A percentile compares a stretch with the other conserved stretches of the same genome.
phyloP scores from a whole-genome alignment of 2,888 invertebrate genomes.

The Trissolcus japonicus region DNA sequence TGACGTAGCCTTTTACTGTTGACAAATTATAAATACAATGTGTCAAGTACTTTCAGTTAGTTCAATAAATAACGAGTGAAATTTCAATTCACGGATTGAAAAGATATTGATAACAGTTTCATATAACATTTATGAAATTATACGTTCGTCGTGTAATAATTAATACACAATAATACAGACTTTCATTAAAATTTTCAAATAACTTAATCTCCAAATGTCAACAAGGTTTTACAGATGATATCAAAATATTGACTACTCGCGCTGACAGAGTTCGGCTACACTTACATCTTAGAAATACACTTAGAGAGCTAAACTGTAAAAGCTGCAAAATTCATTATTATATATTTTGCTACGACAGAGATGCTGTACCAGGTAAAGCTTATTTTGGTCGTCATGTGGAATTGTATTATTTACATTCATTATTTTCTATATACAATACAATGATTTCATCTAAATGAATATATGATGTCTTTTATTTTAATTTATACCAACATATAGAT shows the following conservation, averaged over 20 bases:
- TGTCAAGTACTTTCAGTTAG: too few relatives aligned
- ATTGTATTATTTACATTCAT: constrained; percentile 46
- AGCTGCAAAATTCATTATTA: constrained; percentile 16
- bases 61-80: too few relatives aligned
- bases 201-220: too few relatives aligned
- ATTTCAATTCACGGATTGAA: too few relatives aligned
- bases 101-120: too few relatives aligned
- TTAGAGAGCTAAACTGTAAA: constrained; percentile 15
- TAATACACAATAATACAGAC: neutral
- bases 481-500: constrained; percentile 33
- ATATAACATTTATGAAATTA: too few relatives aligned
- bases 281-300: too few relatives aligned
- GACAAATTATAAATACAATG: too few relatives aligned
- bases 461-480: constrained; percentile 44
- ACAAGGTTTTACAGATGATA: too few relatives aligned
- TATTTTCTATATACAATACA: constrained; percentile 48
- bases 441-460: constrained; percentile 32
- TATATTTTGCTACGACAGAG: constrained; percentile 33
- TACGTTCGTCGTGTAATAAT: constrained; percentile 1
- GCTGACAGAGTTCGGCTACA: constrained; percentile 30
- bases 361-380: constrained; percentile 25
- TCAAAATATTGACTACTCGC: neutral
- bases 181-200: neutral
- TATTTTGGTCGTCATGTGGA: constrained; percentile 34
- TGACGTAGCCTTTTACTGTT: too few relatives aligned